phyloP scores from a whole-genome alignment of 2,888 invertebrate genomes.

The Drosophila mercatorum region DNA sequence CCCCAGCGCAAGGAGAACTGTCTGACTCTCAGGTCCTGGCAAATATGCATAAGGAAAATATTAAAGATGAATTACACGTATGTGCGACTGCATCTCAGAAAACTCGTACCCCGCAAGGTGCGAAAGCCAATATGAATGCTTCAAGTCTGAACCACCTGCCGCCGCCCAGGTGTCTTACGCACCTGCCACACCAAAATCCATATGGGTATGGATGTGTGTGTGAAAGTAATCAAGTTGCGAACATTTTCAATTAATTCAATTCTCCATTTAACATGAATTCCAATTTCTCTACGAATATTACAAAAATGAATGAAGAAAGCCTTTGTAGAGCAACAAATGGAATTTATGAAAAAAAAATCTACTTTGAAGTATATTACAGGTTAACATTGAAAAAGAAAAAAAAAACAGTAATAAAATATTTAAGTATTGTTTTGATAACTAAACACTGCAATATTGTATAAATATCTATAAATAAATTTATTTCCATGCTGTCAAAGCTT shows the following conservation, averaged over 20 bases:
- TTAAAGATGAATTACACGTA: slow-evolving; percentile 66
- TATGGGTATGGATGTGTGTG: neutral
- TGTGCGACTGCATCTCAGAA: slow-evolving; percentile 1
- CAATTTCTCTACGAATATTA: neutral
- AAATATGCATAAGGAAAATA: slow-evolving; percentile 66
- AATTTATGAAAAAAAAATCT: neutral
- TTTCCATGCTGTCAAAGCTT: no score
- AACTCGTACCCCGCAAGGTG: slow-evolving; percentile 23
- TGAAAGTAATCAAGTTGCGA: neutral
- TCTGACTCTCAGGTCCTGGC: slow-evolving; percentile 41
- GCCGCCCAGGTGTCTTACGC: neutral
- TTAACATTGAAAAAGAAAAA: no score
- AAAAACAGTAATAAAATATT: no score
- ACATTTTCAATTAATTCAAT: slow-evolving; percentile 19
- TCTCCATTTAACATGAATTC: slow-evolving; percentile 5
- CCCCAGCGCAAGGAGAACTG: slow-evolving; percentile 3
- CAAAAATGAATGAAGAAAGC: neutral
- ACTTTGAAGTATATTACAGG: no score
- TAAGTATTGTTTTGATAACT: no score
- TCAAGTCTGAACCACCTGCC: slow-evolving; percentile 1
- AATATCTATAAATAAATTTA: no score
- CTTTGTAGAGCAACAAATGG: neutral
- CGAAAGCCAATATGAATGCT: slow-evolving; percentile 20
- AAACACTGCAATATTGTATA: no score
- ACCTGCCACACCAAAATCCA: slow-evolving; percentile 1